These are phyloP conservation scores for Nesogale talazaci DNA, from an alignment of 2,113 vertebrate genomes.

Conservation along the genomic window DNA sequence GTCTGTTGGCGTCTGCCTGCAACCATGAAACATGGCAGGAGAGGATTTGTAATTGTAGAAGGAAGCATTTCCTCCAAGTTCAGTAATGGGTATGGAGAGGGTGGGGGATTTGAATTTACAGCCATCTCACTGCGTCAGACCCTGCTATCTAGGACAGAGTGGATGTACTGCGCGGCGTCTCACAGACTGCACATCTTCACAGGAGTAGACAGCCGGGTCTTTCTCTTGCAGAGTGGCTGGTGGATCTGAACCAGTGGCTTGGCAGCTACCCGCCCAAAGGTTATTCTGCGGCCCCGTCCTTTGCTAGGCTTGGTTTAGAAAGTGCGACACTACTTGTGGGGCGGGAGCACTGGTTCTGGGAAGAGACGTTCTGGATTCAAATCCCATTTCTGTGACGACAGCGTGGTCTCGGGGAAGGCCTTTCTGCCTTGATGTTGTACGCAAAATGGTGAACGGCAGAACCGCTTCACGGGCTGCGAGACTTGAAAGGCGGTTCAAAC, in stretches of 20 bases:
- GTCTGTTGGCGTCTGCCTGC: background rate
- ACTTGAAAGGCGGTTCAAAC: background rate
- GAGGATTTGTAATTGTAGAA: background rate
- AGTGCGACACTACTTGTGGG: fast-evolving
- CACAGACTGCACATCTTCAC: too few species aligned
- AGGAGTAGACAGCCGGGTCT: too few species aligned
- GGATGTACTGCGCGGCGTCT: background rate
- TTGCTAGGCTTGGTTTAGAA: background rate
- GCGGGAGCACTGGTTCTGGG: background rate
- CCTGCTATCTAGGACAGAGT: background rate
- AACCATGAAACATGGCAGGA: background rate
- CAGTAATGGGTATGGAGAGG: background rate
- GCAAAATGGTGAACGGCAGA: background rate
- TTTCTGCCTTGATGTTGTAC: background rate
- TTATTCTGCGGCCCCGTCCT: too few species aligned
- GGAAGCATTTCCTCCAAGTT: background rate
- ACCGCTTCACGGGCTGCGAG: background rate
- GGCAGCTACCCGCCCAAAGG: too few species aligned
- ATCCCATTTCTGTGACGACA: background rate
- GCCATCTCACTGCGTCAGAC: background rate
- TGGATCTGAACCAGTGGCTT: too few species aligned
- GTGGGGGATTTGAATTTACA: background rate
- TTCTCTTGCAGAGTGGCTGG: too few species aligned
- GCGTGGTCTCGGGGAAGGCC: background rate
- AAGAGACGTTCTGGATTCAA: background rate